A percentile compares a stretch with the other conserved stretches of the same genome.
Conservation (phyloP, 37 sponge, comb jelly and placozoan species). For the Spongilla lacustris region DNA sequence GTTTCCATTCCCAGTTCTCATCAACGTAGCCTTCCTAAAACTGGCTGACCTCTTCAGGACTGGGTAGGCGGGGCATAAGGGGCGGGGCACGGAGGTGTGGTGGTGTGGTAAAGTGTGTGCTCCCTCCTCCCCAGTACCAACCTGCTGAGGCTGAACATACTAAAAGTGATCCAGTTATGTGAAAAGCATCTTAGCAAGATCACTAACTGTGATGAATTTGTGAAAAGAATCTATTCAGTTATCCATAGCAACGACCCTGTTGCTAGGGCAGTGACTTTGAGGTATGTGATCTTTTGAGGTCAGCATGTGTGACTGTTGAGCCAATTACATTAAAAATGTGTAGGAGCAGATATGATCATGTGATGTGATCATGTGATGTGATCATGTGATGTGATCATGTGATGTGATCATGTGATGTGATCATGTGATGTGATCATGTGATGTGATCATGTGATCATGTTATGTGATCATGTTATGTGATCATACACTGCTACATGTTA, state of each 20-base stretch:
- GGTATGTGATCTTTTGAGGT: slow-evolving; percentile 44
- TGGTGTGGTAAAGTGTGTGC: too few species aligned
- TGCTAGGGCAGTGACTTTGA: slow-evolving; percentile 86
- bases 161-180: slow-evolving; percentile 75
- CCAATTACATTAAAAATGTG: too few species aligned
- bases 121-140: slow-evolving; percentile 72
- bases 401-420: too few species aligned
- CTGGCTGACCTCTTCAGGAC: slow-evolving; percentile 82
- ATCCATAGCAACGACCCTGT: slow-evolving; percentile 94
- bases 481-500: too few species aligned
- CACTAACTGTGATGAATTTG: slow-evolving; percentile 80
- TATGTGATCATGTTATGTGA: too few species aligned
- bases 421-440: background rate
- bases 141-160: slow-evolving; percentile 74
- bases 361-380: too few species aligned
- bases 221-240: slow-evolving; percentile 78
- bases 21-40: slow-evolving; percentile 87
- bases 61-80: slow-evolving; percentile 40
- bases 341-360: too few species aligned
- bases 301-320: too few species aligned
- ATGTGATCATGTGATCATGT: too few species aligned
- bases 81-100: background rate
- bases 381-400: too few species aligned
- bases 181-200: slow-evolving; percentile 84
- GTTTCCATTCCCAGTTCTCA: slow-evolving; percentile 89